Evolutionary conservation across 1,140 invertebrate species (phyloP), one percentile per base, ranked within the genome.

Genomic region (Lasaia peninsularis): DNA sequence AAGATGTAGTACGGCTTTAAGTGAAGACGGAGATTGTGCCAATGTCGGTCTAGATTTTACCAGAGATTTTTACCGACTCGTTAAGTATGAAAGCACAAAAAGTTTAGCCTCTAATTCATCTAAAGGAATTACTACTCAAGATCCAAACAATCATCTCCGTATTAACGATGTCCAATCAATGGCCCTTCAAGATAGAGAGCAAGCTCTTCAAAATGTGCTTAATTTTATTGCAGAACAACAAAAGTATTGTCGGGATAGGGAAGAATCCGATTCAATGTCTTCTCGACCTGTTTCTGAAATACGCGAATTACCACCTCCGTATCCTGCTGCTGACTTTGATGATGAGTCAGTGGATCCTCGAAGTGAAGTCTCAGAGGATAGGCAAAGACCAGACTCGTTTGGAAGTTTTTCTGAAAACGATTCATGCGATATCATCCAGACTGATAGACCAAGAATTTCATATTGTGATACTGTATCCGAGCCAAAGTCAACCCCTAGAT

Each of bases 41-140:
- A 91, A 91, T 5, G 89, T 94, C 7, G 94, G 94, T n/a, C 92
- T 93, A 3, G 93, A 95, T 79, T 95, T 95, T 65, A 95, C 94
- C 4, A 88, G 94, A 60, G 94, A 95, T 81, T 95, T 95, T 82
- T 92, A 92, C 72, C 91, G 94, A 21, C 90, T 95, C 51, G 94
- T 95, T 31, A 94, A 94, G 82, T 95, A 95, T 71, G 94, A 95
- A 82, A 95, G 94, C 77, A 94, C 92, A 56, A 94, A 94, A 75
- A 95, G 94, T 76, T 86, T 95, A 70, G 93, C 94, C n/a, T 94
- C 93, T 7, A 94, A 92, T 56, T 94, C 94, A 14, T 94, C 94
- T 18, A 90, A 91, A 71, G 91, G 92, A 54, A 71, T 91, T 12
- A 85, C 90, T 0, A 84, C 89, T 11, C 89, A 89, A 60, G 89